Conservation (phyloP, 2,888 invertebrate species). For the Agrochola circellaris region DNA sequence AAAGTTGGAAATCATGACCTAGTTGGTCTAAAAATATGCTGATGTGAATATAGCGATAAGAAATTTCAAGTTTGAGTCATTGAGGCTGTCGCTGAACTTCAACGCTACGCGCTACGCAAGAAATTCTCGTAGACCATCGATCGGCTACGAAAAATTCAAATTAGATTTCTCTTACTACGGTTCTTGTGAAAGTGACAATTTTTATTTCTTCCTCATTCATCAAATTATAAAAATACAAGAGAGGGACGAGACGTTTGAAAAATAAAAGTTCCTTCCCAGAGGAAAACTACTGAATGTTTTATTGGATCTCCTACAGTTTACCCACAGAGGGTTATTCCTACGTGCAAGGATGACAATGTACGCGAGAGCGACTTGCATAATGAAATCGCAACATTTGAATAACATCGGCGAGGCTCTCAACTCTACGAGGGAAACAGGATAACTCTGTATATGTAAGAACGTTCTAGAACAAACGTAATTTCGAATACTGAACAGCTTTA, state of each 20-base stretch:
- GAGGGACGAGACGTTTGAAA: conserved; percentile 6
- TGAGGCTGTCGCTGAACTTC: conserved; percentile 10
- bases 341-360: conserved; percentile 55
- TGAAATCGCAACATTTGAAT: conserved; percentile 69
- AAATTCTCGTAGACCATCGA: conserved; percentile 20
- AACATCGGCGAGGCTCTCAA: conserved; percentile 51
- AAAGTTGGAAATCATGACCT: conserved; percentile 24
- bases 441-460: conserved; percentile 44
- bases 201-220: conserved; percentile 1
- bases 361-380: conserved; percentile 66
- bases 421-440: conserved; percentile 31
- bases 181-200: background rate
- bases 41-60: conserved; percentile 12
- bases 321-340: conserved; percentile 43
- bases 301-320: conserved; percentile 45
- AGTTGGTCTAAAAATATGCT: conserved; percentile 40
- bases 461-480: conserved; percentile 61
- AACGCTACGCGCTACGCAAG: conserved; percentile 49
- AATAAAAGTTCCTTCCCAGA: conserved; percentile 23
- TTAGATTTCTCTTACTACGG: background rate
- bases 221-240: conserved; percentile 20
- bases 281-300: conserved; percentile 52
- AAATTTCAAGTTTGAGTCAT: conserved; percentile 23
- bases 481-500: conserved; percentile 56
- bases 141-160: conserved; percentile 38